phyloP scores from a whole-genome alignment of 2,113 vertebrate species.

The Nycticryphes semicollaris region DNA sequence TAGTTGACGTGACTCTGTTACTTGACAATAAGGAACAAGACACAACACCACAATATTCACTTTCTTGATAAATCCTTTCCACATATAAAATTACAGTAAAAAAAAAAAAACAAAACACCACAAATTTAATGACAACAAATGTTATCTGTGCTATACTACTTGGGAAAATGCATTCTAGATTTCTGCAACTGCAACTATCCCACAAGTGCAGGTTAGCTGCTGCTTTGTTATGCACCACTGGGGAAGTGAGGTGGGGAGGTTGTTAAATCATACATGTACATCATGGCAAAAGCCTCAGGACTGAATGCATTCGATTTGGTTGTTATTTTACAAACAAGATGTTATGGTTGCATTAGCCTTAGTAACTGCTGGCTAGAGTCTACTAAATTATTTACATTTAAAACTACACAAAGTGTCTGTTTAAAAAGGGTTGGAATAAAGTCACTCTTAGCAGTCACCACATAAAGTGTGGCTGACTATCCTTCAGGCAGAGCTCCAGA shows the following conservation, averaged over 20 bases:
- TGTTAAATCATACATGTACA: background rate
- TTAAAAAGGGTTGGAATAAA: slow-evolving; percentile 30
- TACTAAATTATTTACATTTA: slow-evolving; percentile 36
- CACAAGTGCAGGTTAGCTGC: background rate
- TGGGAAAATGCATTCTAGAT: background rate
- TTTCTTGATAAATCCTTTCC: background rate
- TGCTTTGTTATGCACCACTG: background rate
- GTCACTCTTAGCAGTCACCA: slow-evolving; percentile 17
- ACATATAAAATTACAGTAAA: background rate
- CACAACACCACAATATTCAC: background rate
- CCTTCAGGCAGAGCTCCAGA: slow-evolving; percentile 20
- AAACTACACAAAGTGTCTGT: slow-evolving; percentile 8
- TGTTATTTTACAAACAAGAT: background rate
- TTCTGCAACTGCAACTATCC: background rate
- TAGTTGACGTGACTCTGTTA: background rate
- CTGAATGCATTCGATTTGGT: background rate
- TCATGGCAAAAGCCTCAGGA: background rate
- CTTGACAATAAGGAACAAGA: slow-evolving; percentile 26
- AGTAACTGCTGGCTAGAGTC: slow-evolving; percentile 17
- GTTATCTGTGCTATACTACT: background rate
- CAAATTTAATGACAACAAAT: background rate
- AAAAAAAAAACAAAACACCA: background rate
- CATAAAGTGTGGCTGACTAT: slow-evolving; percentile 41
- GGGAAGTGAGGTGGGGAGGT: fast-evolving
- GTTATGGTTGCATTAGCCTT: background rate